Conservation (phyloP, 2,113 vertebrate genomes). For the Nothobranchius furzeri region DNA sequence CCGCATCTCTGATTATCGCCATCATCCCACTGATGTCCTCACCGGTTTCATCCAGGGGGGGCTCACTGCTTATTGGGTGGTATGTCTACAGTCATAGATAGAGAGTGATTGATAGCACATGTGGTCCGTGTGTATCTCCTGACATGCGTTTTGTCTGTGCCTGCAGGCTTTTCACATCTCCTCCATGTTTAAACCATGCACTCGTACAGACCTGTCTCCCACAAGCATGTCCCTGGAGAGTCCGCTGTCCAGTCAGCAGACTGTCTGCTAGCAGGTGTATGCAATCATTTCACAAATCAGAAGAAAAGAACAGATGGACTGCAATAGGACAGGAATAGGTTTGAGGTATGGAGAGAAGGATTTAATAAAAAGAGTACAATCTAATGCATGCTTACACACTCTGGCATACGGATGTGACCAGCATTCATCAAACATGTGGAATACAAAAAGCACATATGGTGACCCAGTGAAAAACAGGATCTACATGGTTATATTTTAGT, state of each 20-base stretch:
- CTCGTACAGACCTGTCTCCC: slow-evolving; percentile 58
- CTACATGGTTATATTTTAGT: slow-evolving; percentile 51
- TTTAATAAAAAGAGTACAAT: slow-evolving; percentile 43
- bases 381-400: slow-evolving; percentile 46
- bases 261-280: slow-evolving; percentile 77
- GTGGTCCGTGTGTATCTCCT: slow-evolving; percentile 45
- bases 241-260: slow-evolving; percentile 82
- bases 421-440: slow-evolving; percentile 45
- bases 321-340: slow-evolving; percentile 28
- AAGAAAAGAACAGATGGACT: slow-evolving; percentile 23
- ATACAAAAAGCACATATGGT: slow-evolving; percentile 67
- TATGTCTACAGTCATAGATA: slow-evolving; percentile 60
- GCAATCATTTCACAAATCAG: slow-evolving; percentile 24
- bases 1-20: slow-evolving; percentile 81
- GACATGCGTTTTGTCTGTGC: slow-evolving; percentile 43
- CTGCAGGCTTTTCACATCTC: slow-evolving; percentile 83
- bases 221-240: slow-evolving; percentile 73
- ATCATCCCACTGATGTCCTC: slow-evolving; percentile 80
- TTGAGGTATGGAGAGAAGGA: slow-evolving; percentile 41
- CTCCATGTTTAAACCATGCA: slow-evolving; percentile 78
- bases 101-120: slow-evolving; percentile 42
- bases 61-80: slow-evolving; percentile 85
- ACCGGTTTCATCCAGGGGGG: slow-evolving; percentile 83
- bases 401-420: slow-evolving; percentile 28
- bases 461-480: slow-evolving; percentile 61